phyloP scores from a whole-genome alignment of 2,113 vertebrate genomes.

The Ictalurus punctatus region DNA sequence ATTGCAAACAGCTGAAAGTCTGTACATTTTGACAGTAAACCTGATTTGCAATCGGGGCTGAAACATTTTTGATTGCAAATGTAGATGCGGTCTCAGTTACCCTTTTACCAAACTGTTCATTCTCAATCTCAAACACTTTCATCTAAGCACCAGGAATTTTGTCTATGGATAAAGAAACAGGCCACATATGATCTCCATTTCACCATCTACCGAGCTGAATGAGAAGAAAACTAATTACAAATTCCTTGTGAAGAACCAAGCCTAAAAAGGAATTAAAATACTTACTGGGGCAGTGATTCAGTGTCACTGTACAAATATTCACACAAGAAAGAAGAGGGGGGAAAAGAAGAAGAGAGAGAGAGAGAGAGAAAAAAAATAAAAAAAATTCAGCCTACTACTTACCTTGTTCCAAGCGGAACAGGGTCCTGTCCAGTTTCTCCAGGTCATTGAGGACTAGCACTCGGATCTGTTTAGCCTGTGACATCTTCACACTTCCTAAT shows the following conservation, averaged over 20 bases:
- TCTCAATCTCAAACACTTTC: not conserved
- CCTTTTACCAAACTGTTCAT: not conserved
- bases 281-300: not conserved
- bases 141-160: not conserved
- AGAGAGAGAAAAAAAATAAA: too few relatives aligned
- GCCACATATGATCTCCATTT: not conserved
- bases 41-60: too few relatives aligned
- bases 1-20: too few relatives aligned
- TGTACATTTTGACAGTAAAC: too few relatives aligned
- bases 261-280: not conserved
- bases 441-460: constrained; percentile 81
- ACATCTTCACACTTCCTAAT: constrained; percentile 69
- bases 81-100: not conserved
- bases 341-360: too few relatives aligned
- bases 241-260: not conserved
- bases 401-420: constrained; percentile 90
- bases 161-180: not conserved
- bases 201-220: not conserved
- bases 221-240: not conserved
- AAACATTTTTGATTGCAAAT: too few relatives aligned
- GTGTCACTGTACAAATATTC: not conserved
- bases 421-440: constrained; percentile 84
- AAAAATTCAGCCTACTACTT: not conserved
- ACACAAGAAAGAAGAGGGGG: not conserved
- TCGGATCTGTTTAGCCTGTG: constrained; percentile 74